Conservation (phyloP, 2,113 vertebrate species). For the Psittacula cyanocephala region DNA sequence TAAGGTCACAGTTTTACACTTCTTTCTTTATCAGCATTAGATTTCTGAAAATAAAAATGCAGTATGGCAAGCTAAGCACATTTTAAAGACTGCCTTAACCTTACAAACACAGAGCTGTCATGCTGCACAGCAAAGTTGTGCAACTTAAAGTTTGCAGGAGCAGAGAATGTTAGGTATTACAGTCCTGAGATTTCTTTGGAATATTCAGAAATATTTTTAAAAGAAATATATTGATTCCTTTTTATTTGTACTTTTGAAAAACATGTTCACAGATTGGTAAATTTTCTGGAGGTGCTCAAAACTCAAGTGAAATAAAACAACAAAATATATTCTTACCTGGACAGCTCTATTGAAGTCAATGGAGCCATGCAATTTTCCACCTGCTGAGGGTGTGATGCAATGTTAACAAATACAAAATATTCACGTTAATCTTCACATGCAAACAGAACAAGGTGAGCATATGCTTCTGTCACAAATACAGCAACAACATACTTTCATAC, state of each 20-base stretch:
- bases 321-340: not conserved
- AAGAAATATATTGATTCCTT: not conserved
- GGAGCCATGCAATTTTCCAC: not conserved
- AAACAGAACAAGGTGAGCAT: not conserved
- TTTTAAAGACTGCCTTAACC: not conserved
- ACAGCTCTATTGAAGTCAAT: not conserved
- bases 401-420: not conserved
- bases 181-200: not conserved
- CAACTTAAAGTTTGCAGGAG: not conserved
- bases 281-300: not conserved
- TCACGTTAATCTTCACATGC: not conserved
- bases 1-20: not conserved
- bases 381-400: not conserved
- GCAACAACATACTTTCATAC: not conserved
- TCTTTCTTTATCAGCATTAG: not conserved
- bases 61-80: not conserved
- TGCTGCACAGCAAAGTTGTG: not conserved
- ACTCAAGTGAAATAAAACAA: not conserved
- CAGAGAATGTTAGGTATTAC: not conserved
- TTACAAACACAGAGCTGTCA: not conserved
- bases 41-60: not conserved
- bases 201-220: not conserved
- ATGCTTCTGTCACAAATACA: not conserved
- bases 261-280: accelerated
- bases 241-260: not conserved